Evolutionary conservation across 2,113 vertebrate species (phyloP).

Genomic region (Poeciliopsis occidentalis): DNA sequence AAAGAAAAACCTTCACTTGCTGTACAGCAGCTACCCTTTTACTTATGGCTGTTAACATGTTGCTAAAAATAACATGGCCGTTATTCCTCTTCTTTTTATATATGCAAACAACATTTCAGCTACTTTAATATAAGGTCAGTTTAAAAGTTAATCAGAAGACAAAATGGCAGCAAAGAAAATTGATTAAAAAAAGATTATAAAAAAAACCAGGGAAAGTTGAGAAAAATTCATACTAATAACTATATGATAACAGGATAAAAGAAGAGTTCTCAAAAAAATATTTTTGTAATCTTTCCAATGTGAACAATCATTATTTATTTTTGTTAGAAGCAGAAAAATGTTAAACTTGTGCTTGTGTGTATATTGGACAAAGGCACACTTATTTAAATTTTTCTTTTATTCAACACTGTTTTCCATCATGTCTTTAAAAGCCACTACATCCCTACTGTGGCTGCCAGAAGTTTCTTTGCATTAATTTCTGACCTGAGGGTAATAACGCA

Average conservation of each 20-base stretch:
- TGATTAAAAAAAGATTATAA: no score
- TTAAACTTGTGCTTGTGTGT: no score
- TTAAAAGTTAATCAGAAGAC: no score
- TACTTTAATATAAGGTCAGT: background rate
- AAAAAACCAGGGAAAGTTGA: no score
- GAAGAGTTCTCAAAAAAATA: no score
- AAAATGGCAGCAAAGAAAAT: no score
- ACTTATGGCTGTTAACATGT: background rate
- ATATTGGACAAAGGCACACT: background rate
- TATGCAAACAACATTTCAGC: background rate
- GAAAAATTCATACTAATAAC: no score
- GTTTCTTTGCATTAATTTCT: background rate
- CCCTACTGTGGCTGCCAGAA: background rate
- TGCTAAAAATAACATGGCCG: no score
- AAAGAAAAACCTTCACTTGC: constrained; percentile 2
- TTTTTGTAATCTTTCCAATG: no score
- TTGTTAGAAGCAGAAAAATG: no score
- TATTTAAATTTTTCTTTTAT: background rate
- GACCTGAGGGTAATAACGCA: background rate
- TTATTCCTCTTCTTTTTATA: background rate
- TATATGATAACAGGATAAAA: no score
- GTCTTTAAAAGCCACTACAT: background rate
- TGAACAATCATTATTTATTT: no score
- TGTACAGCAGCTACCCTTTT: background rate
- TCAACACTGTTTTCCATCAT: background rate